These are phyloP conservation scores for Spermophilus dauricus DNA, from an alignment of 2,113 vertebrate species.

Conservation along the genomic window DNA sequence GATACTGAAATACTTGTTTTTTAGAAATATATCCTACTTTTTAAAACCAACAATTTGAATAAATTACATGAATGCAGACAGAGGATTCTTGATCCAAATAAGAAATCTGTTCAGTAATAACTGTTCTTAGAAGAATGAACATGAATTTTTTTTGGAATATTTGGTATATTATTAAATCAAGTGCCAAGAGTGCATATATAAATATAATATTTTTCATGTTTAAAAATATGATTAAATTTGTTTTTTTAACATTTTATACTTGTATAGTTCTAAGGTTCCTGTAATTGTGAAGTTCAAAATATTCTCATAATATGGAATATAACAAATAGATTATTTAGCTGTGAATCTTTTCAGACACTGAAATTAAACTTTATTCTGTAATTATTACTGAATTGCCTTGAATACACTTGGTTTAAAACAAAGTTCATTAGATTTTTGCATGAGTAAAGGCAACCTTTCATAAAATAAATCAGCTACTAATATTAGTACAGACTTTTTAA, in stretches of 20 bases:
- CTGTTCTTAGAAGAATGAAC: conserved; percentile 58
- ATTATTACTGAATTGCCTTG: not conserved
- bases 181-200: not conserved
- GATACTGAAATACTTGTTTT: not conserved
- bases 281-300: not conserved
- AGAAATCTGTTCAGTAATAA: conserved; percentile 66
- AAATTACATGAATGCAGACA: conserved; percentile 39
- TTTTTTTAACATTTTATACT: not conserved
- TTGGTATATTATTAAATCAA: conserved; percentile 74
- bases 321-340: not conserved
- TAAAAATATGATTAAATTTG: conserved; percentile 21
- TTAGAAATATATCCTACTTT: conserved; percentile 44
- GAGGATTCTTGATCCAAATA: not conserved
- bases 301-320: not conserved
- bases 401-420: not conserved
- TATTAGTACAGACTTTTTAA: not conserved
- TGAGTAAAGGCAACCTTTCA: not conserved
- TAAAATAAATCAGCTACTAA: not conserved
- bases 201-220: conserved; percentile 3
- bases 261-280: not conserved
- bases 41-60: not conserved
- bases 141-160: conserved; percentile 58
- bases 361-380: not conserved
- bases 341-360: not conserved
- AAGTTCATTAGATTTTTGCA: not conserved